A percentile compares a stretch with the other conserved stretches of the same genome.
These are phyloP conservation scores for Micrasema minimum DNA, from an alignment of 1,140 invertebrate genomes.

Conservation along the genomic window DNA sequence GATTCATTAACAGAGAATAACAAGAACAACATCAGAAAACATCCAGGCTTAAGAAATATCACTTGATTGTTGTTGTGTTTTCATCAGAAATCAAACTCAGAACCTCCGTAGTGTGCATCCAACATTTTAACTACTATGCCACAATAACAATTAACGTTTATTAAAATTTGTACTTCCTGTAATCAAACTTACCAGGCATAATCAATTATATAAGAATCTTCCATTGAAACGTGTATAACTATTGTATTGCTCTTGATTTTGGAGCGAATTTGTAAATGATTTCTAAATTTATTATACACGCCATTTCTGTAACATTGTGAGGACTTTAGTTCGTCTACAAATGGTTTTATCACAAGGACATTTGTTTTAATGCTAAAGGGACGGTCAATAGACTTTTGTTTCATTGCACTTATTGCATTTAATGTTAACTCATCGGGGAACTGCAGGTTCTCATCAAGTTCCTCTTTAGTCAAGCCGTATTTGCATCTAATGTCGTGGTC, in stretches of 20 bases:
- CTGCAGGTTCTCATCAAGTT: background rate
- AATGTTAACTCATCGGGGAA: slow-evolving; percentile 12
- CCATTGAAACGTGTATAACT: slow-evolving; percentile 15
- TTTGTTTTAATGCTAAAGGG: slow-evolving; percentile 21
- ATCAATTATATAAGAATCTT: slow-evolving; percentile 50
- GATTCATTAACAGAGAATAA: no score
- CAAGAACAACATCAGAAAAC: no score
- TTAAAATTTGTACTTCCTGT: no score
- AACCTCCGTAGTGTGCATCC: no score
- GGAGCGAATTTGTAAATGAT: background rate
- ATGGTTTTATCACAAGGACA: slow-evolving; percentile 45
- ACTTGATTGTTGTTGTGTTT: no score
- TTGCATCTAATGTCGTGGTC: slow-evolving; percentile 39
- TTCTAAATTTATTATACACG: slow-evolving; percentile 29
- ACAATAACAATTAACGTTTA: no score
- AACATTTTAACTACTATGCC: no score
- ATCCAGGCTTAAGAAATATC: no score
- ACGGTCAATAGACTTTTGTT: background rate
- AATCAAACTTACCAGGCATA: slow-evolving; percentile 51
- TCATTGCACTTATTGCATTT: background rate
- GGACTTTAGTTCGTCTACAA: slow-evolving; percentile 34
- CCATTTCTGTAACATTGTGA: slow-evolving; percentile 39
- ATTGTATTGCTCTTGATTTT: slow-evolving; percentile 4
- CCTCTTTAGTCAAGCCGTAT: slow-evolving; percentile 18
- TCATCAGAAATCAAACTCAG: no score